These are phyloP conservation scores for Siderastrea radians DNA, from an alignment of 92 coral and sea anemone species.

Conservation along the genomic window DNA sequence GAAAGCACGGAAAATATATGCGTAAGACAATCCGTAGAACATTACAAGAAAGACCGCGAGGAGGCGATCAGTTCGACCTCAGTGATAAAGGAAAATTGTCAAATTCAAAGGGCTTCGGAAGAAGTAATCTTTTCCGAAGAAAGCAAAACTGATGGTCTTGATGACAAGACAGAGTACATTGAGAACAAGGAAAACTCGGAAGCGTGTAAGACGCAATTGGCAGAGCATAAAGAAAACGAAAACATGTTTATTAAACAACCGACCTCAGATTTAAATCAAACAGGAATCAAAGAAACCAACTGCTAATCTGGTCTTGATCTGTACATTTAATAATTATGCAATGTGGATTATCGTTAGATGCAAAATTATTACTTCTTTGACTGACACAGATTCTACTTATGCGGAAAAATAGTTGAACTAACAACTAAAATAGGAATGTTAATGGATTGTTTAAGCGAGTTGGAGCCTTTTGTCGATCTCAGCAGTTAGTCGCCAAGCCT, in stretches of 20 bases:
- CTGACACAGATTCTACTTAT: neutral
- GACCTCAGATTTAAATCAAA: neutral
- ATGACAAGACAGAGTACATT: too few relatives aligned
- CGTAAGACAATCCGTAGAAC: too few relatives aligned
- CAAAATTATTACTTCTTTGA: neutral
- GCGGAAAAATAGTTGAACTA: neutral
- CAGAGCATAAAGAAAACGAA: neutral
- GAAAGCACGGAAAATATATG: neutral
- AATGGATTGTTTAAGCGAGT: neutral
- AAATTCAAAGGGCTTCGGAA: neutral
- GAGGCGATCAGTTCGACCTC: too few relatives aligned
- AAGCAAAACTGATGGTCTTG: neutral
- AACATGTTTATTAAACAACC: neutral
- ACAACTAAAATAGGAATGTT: neutral
- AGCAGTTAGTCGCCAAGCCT: constrained; percentile 21
- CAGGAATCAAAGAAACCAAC: constrained; percentile 22
- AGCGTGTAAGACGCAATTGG: neutral
- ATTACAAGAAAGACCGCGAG: too few relatives aligned
- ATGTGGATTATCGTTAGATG: neutral
- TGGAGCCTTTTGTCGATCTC: neutral
- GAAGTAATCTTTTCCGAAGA: neutral
- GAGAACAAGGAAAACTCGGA: neutral
- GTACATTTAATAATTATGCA: neutral
- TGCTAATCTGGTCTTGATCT: constrained; percentile 9
- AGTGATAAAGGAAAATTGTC: too few relatives aligned